Evolutionary conservation across 2,888 invertebrate species (phyloP).

Genomic region (Melikaiella ostensackeni): DNA sequence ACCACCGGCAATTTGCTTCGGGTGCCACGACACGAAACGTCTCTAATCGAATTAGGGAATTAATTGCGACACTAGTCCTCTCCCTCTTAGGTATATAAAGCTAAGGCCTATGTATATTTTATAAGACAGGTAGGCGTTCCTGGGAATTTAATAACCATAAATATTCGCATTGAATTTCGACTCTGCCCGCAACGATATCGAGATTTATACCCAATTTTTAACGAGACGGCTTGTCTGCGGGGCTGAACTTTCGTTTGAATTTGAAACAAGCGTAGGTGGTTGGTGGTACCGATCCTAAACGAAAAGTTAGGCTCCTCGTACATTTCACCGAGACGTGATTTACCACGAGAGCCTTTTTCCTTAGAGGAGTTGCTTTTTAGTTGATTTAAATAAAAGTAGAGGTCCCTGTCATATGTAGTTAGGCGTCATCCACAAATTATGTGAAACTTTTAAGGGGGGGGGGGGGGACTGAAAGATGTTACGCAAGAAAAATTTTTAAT

Average conservation of each 20-base stretch:
- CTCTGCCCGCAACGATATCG: conserved; percentile 15
- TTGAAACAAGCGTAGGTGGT: conserved; percentile 29
- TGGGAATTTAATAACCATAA: conserved; percentile 32
- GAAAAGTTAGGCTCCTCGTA: conserved; percentile 28
- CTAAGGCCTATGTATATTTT: background rate
- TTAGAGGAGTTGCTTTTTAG: conserved; percentile 12
- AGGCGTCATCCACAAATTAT: no score
- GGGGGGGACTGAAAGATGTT: no score
- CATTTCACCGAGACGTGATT: conserved; percentile 25
- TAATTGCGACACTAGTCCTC: conserved; percentile 33
- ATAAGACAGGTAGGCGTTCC: conserved; percentile 28
- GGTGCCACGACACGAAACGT: conserved; percentile 28
- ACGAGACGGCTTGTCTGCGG: conserved; percentile 18
- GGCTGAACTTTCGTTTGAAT: conserved; percentile 19
- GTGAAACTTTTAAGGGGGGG: no score
- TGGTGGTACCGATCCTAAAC: conserved; percentile 4
- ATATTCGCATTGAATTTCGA: conserved; percentile 29
- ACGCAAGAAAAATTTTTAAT: no score
- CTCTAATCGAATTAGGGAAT: conserved; percentile 39
- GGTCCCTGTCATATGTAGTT: no score
- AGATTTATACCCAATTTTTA: conserved; percentile 32
- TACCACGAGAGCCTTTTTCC: conserved; percentile 4
- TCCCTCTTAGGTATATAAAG: background rate
- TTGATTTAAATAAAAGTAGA: no score
- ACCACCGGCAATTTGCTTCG: conserved; percentile 34